phyloP scores from a whole-genome alignment of 2,113 vertebrate species.

The Crotalus viridis region DNA sequence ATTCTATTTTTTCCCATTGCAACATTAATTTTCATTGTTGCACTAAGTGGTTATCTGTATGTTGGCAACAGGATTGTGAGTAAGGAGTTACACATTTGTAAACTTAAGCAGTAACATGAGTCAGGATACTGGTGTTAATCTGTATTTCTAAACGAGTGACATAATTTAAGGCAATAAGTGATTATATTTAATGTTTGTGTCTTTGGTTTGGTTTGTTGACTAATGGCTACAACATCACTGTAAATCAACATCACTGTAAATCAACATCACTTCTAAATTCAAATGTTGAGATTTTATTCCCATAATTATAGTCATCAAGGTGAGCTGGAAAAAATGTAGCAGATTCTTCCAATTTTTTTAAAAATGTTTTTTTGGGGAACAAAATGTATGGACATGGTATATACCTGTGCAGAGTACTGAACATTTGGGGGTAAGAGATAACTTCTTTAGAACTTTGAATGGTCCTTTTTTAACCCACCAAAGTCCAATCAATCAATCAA shows the following conservation, averaged over 20 bases:
- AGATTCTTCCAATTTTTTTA: background rate
- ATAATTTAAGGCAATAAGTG: conserved; percentile 41
- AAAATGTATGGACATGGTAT: conserved; percentile 54
- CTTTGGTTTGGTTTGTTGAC: conserved; percentile 25
- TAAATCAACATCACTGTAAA: background rate
- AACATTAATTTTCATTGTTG: conserved; percentile 39
- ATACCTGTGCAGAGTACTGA: background rate
- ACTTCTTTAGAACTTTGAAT: background rate
- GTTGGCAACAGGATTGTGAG: background rate
- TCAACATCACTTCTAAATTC: background rate
- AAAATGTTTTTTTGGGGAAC: conserved; percentile 22
- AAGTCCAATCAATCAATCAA: background rate
- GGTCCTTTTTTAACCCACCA: background rate
- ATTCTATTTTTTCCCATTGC: background rate
- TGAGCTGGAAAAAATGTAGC: background rate
- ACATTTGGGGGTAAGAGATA: background rate
- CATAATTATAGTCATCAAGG: background rate
- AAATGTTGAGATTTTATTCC: background rate
- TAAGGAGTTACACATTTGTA: conserved; percentile 11
- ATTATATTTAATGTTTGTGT: conserved; percentile 46
- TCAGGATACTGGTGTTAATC: conserved; percentile 32
- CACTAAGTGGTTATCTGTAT: conserved; percentile 14
- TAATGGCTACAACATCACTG: conserved; percentile 7
- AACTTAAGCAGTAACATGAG: conserved; percentile 23
- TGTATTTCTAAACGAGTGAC: conserved; percentile 52